A percentile compares a stretch with the other conserved stretches of the same genome.
Evolutionary conservation across 2,888 invertebrate species (phyloP).

Genomic region (Danaus chrysippus): DNA sequence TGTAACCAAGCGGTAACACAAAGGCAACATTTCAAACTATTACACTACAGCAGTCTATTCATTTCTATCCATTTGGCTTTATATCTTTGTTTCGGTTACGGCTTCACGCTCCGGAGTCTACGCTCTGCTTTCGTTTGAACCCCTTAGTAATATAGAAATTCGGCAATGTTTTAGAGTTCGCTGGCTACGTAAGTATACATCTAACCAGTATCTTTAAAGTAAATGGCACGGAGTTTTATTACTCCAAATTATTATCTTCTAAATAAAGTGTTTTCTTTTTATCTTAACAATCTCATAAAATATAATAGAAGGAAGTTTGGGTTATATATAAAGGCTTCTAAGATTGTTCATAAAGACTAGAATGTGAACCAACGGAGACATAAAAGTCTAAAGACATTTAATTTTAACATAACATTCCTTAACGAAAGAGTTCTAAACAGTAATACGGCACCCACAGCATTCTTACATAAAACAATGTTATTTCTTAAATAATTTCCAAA

Average conservation of each 20-base stretch:
- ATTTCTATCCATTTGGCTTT: slow-evolving; percentile 33
- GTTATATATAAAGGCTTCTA: too few species aligned
- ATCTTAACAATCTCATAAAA: too few species aligned
- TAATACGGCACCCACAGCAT: neutral
- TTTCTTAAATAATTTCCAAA: slow-evolving; percentile 10
- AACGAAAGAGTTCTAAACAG: neutral
- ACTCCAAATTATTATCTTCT: too few species aligned
- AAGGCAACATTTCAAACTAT: neutral
- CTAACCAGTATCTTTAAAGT: neutral
- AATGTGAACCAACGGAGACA: too few species aligned
- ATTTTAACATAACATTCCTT: too few species aligned
- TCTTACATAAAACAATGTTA: neutral
- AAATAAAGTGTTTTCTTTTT: too few species aligned
- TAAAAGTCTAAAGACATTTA: too few species aligned
- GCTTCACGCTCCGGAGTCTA: slow-evolving; percentile 55
- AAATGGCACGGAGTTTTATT: neutral
- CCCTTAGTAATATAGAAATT: slow-evolving; percentile 54
- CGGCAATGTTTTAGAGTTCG: slow-evolving; percentile 60
- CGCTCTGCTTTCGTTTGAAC: slow-evolving; percentile 59
- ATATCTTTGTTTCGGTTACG: slow-evolving; percentile 49
- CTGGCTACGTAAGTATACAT: slow-evolving; percentile 49
- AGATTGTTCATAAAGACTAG: too few species aligned
- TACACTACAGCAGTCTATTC: neutral
- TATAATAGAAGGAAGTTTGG: too few species aligned
- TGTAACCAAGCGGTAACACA: too few species aligned